Base-by-base conservation (phyloP, 2,797 vertebrate species). In the Peromyscus melanophrys region DNA sequence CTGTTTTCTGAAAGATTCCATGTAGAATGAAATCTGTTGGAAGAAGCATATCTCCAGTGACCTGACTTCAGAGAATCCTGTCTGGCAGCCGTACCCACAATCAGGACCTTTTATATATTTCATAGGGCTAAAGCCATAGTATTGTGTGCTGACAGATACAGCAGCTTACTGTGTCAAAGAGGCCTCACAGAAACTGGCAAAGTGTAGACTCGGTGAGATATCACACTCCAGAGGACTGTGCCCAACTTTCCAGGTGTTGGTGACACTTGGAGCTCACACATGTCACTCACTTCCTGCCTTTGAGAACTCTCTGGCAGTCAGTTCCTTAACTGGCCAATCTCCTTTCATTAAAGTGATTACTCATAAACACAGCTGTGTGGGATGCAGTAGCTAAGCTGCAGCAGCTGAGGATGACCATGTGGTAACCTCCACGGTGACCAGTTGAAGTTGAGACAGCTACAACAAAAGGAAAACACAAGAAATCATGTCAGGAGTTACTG, bases 281-380 rank as follows among this genome's bases (percentile, higher is more conserved):
- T 84, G 80, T 95, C 82, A 84, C 59, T 86, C 67, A 81, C n/a
- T 83, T 80, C 37, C 82, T 73, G 83, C 43, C 65, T 92, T 92
- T 90, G 55, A 86, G 61, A 34, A 29, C 40, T 78, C 46, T 80
- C 7, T 11, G 69, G 61, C 49, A 83, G n/a, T 73, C 13, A 96
- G 43, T 75, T 89, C 57, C 67, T 83, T 71, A 37, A 83, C 52
- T 69, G 69, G 78, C 29, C 77, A 82, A 61, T 81, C 1, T 31
- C 14, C 17, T 57, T 27, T 75, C 27, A 11, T 80, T 83, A 49
- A 89, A 93, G 75, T 55, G 29, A 77, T 61, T 71, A 11, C 40
- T 52, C 5, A 10, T 37, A 37, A 23, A 87, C 57, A 89, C 25
- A 80, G 21, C 85, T 81, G 8, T 43, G 4, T 25, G 71, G 80